A percentile compares a stretch with the other conserved stretches of the same genome.
phyloP scores from a whole-genome alignment of 2,888 invertebrate genomes.

The Blomia tropicalis region DNA sequence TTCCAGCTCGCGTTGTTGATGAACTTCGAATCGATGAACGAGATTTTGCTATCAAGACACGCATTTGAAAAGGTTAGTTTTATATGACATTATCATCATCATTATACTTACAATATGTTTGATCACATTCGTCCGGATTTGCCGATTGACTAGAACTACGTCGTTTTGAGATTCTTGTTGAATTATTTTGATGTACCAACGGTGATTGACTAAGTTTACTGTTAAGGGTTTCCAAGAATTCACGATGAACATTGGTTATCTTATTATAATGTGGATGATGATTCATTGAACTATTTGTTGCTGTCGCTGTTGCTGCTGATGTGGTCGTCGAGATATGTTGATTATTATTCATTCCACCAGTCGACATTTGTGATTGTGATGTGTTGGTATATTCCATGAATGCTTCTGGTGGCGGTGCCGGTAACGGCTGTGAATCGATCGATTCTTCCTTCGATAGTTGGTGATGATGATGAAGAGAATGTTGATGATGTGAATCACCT shows the following conservation, averaged over 20 bases:
- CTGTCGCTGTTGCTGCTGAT: neutral
- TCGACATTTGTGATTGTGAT: neutral
- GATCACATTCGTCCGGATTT: neutral
- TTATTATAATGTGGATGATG: conserved; percentile 20
- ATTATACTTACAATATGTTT: neutral
- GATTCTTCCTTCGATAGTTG: conserved; percentile 4
- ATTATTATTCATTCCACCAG: too few relatives aligned
- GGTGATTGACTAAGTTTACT: conserved; percentile 48
- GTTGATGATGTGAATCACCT: neutral
- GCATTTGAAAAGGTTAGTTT: neutral
- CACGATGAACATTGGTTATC: conserved; percentile 20
- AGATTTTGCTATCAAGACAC: conserved; percentile 7
- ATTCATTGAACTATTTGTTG: neutral
- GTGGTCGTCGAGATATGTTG: neutral
- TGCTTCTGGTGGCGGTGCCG: conserved; percentile 42
- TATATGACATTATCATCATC: neutral
- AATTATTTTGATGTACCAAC: conserved; percentile 25
- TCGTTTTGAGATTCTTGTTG: conserved; percentile 19
- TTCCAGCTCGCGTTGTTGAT: neutral
- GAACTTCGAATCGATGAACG: neutral
- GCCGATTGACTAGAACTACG: conserved; percentile 18
- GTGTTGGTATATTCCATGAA: conserved; percentile 2
- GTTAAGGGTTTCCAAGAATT: conserved; percentile 38
- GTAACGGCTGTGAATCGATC: conserved; percentile 28
- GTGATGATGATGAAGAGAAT: neutral